Evolutionary conservation across 2,797 vertebrate species (phyloP).

Genomic region (Lepus oiostolus): DNA sequence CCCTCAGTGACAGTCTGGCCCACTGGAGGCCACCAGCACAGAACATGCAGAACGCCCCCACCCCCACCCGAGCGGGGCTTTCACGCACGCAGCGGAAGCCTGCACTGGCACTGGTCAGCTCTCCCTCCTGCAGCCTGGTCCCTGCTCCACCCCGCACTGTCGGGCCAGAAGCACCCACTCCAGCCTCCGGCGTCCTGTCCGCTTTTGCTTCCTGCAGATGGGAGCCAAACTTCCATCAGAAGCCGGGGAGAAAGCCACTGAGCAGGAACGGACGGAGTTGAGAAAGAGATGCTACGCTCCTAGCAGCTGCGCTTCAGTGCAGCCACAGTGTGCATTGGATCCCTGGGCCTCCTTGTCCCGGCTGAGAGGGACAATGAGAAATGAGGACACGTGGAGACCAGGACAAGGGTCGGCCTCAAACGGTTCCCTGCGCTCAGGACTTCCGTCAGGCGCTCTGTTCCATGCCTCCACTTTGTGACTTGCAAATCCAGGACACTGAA

Average conservation of each 20-base stretch:
- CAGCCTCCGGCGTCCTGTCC: background rate
- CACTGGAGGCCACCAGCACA: background rate
- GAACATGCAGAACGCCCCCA: background rate
- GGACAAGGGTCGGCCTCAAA: background rate
- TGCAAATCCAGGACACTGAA: background rate
- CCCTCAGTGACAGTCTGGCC: background rate
- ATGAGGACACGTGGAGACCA: background rate
- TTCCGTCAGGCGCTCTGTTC: background rate
- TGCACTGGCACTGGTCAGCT: accelerated
- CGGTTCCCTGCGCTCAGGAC: accelerated
- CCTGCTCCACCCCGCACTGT: background rate
- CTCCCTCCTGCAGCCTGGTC: background rate
- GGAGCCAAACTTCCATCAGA: background rate
- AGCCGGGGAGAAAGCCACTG: background rate
- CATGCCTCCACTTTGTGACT: background rate
- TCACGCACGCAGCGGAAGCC: background rate
- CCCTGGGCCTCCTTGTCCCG: background rate
- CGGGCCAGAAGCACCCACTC: background rate
- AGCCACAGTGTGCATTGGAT: background rate
- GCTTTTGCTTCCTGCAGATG: background rate
- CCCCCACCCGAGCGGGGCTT: too few species aligned
- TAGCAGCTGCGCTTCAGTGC: background rate
- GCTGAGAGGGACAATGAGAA: background rate
- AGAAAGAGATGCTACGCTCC: background rate
- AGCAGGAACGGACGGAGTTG: background rate